These are phyloP conservation scores for Aethes cnicana DNA, from an alignment of 2,888 invertebrate species.

Conservation along the genomic window DNA sequence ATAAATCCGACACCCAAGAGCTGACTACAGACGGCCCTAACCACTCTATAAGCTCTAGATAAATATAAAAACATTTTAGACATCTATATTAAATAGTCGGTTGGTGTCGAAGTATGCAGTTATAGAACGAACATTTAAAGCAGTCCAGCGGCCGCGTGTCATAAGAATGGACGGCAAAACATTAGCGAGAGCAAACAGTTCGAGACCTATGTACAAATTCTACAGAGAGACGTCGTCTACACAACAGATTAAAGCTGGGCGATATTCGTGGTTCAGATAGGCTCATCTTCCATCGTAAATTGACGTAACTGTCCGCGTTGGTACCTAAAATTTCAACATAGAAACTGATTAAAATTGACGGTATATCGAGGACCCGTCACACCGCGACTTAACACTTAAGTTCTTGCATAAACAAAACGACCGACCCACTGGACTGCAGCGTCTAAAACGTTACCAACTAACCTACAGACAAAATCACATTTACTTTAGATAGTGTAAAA, in stretches of 20 bases:
- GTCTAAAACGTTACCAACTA: slow-evolving; percentile 60
- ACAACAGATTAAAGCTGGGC: slow-evolving; percentile 27
- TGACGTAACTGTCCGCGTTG: slow-evolving; percentile 20
- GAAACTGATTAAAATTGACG: slow-evolving; percentile 7
- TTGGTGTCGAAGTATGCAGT: slow-evolving; percentile 69
- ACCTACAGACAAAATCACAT: slow-evolving; percentile 73
- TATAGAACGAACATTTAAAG: slow-evolving; percentile 53
- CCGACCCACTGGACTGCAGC: slow-evolving; percentile 61
- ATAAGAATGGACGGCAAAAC: slow-evolving; percentile 78
- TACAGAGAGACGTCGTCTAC: slow-evolving; percentile 24
- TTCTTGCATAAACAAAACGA: slow-evolving; percentile 29
- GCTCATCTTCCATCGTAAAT: slow-evolving; percentile 7
- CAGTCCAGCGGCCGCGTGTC: slow-evolving; percentile 62
- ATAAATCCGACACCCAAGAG: slow-evolving; percentile 5
- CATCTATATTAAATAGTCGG: slow-evolving; percentile 64
- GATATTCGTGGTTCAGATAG: slow-evolving; percentile 24
- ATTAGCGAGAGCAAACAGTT: slow-evolving; percentile 59
- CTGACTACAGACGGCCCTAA: slow-evolving; percentile 56
- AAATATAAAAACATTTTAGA: slow-evolving; percentile 75
- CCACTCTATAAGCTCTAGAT: slow-evolving; percentile 79
- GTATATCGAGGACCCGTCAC: not conserved
- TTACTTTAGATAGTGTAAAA: slow-evolving; percentile 78
- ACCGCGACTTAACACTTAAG: not conserved
- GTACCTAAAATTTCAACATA: slow-evolving; percentile 6
- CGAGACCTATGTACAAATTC: slow-evolving; percentile 21